A percentile compares a stretch with the other conserved stretches of the same genome.
Evolutionary conservation across 2,888 invertebrate genomes (phyloP).

Genomic region (Mechanitis mazaeus): DNA sequence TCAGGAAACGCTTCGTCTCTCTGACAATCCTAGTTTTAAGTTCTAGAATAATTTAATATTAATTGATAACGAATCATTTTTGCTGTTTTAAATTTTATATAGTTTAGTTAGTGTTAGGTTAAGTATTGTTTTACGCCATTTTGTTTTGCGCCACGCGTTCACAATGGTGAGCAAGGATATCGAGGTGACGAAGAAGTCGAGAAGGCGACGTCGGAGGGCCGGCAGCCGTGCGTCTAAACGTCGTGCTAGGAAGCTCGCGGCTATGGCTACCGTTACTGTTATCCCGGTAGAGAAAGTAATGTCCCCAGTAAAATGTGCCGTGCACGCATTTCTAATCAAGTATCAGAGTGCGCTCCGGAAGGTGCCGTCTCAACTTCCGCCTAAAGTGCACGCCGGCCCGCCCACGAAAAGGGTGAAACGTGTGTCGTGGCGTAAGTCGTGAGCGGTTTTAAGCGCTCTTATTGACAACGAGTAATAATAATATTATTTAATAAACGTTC

Average conservation of each 20-base stretch:
- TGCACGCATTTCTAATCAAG: conserved; percentile 59
- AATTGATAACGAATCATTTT: conserved; percentile 28
- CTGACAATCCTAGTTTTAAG: conserved; percentile 40
- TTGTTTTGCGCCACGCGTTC: conserved; percentile 42
- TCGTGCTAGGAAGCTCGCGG: conserved; percentile 44
- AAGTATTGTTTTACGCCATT: conserved; percentile 50
- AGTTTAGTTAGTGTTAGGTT: conserved; percentile 38
- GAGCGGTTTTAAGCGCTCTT: background rate
- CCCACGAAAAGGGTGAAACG: conserved; percentile 61
- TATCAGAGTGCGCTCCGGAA: conserved; percentile 63
- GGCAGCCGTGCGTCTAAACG: conserved; percentile 49
- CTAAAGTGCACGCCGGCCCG: conserved; percentile 60
- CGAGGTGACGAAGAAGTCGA: conserved; percentile 46
- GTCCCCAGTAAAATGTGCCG: conserved; percentile 61
- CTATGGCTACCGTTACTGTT: conserved; percentile 26
- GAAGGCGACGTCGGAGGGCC: conserved; percentile 49
- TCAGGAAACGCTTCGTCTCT: conserved; percentile 39
- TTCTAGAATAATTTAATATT: conserved; percentile 31
- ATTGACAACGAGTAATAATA: background rate
- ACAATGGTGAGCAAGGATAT: conserved; percentile 55
- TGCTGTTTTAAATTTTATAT: conserved; percentile 29
- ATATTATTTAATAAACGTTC: too few relatives aligned
- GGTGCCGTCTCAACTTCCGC: conserved; percentile 61
- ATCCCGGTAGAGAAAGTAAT: conserved; percentile 27
- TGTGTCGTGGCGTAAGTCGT: conserved; percentile 69